Evolutionary conservation across 2,888 invertebrate genomes (phyloP).

Genomic region (Amiota communis): DNA sequence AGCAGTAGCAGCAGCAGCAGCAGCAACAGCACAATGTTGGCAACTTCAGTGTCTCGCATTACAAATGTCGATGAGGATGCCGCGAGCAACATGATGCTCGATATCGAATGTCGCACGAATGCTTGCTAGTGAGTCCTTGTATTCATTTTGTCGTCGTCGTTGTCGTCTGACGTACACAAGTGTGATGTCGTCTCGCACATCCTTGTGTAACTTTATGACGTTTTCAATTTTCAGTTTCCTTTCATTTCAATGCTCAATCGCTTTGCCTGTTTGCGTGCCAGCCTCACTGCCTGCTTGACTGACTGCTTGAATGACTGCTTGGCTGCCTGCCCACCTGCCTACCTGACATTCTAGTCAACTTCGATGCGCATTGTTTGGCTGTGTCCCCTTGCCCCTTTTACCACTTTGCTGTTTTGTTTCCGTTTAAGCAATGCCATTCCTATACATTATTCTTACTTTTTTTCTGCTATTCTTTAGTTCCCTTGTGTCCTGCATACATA

Average conservation of each 20-base stretch:
- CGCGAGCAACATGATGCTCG: neutral
- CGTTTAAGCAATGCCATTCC: conserved; percentile 31
- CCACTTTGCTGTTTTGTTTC: conserved; percentile 44
- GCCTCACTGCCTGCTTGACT: no score
- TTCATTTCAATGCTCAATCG: conserved; percentile 12
- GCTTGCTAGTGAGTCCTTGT: neutral
- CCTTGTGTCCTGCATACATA: neutral
- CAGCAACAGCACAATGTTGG: neutral
- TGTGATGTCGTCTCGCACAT: conserved; percentile 29
- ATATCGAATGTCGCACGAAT: conserved; percentile 14
- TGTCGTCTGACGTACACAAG: neutral
- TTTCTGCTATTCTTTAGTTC: neutral
- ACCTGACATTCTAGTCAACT: conserved; percentile 17
- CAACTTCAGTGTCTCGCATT: neutral
- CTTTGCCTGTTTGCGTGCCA: no score
- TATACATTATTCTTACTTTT: neutral
- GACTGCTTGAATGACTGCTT: no score
- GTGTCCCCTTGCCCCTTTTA: conserved; percentile 29
- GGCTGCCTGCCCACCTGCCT: neutral
- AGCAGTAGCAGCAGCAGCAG: no score
- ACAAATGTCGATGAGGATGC: conserved; percentile 1
- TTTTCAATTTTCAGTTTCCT: conserved; percentile 52
- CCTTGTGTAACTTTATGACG: conserved; percentile 47
- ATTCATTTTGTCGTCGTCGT: neutral
- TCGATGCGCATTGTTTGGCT: conserved; percentile 29